phyloP scores from a whole-genome alignment of 2,797 vertebrate species.

The Clamator glandarius region DNA sequence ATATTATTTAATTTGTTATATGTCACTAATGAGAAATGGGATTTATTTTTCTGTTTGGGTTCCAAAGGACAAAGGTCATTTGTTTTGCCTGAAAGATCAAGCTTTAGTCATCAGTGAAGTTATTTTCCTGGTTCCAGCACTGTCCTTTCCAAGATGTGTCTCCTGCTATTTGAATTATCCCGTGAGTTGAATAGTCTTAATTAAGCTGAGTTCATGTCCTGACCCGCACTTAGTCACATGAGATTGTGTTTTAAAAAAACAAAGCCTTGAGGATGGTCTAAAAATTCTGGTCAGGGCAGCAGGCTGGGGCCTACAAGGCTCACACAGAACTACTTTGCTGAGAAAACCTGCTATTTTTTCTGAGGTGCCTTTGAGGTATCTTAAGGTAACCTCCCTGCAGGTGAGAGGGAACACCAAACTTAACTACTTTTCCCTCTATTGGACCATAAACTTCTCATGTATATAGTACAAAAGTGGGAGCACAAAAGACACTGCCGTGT shows the following conservation, averaged over 20 bases:
- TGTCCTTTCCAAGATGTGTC: slow-evolving; percentile 20
- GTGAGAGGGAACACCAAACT: neutral
- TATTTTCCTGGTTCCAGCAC: slow-evolving; percentile 22
- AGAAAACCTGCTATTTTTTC: neutral
- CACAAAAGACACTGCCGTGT: neutral
- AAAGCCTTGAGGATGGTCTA: neutral
- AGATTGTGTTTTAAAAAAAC: neutral
- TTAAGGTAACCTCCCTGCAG: neutral
- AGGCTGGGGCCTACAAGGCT: neutral
- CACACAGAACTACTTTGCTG: neutral
- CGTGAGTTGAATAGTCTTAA: neutral
- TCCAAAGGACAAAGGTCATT: slow-evolving; percentile 15
- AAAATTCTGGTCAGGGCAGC: neutral
- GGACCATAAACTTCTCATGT: neutral
- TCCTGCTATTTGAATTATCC: slow-evolving; percentile 9
- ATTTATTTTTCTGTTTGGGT: slow-evolving; percentile 34
- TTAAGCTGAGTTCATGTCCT: slow-evolving; percentile 18
- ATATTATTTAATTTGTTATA: slow-evolving; percentile 33
- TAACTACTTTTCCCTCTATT: neutral
- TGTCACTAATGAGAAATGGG: neutral
- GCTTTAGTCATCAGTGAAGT: neutral
- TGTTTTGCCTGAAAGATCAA: slow-evolving; percentile 32
- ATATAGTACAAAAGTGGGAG: neutral
- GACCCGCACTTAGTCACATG: neutral
- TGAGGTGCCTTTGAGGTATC: neutral